Evolutionary conservation across 2,113 vertebrate genomes (phyloP).

Genomic region (Ifrita kowaldi): DNA sequence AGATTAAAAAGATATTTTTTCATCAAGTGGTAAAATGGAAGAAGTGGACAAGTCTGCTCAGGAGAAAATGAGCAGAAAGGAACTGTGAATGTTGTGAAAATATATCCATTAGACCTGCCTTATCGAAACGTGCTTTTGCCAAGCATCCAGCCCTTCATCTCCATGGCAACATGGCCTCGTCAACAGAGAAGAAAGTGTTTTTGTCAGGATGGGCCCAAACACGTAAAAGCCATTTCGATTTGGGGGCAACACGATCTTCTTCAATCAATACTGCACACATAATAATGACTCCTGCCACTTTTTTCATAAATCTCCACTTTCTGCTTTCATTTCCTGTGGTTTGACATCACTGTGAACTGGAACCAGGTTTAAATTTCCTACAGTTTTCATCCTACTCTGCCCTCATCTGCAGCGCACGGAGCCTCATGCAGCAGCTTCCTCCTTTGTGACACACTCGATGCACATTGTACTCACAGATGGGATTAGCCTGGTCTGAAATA

Average conservation of each 20-base stretch:
- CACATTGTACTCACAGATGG: background rate
- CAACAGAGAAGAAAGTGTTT: slow-evolving; percentile 67
- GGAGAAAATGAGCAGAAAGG: slow-evolving; percentile 68
- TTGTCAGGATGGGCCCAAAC: slow-evolving; percentile 71
- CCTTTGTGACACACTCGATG: background rate
- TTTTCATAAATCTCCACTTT: slow-evolving; percentile 65
- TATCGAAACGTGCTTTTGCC: slow-evolving; percentile 68
- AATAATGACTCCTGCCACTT: slow-evolving; percentile 64
- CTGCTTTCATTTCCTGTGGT: slow-evolving; percentile 60
- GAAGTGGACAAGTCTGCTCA: slow-evolving; percentile 52
- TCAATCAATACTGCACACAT: slow-evolving; percentile 68
- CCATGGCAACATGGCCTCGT: slow-evolving; percentile 70
- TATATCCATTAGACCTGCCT: slow-evolving; percentile 69
- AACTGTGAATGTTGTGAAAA: slow-evolving; percentile 69
- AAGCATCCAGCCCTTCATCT: slow-evolving; percentile 61
- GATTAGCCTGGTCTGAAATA: background rate
- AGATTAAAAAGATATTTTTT: slow-evolving; percentile 68
- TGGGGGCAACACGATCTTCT: slow-evolving; percentile 65
- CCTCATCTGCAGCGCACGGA: background rate
- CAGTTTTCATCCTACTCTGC: background rate
- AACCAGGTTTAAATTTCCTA: slow-evolving; percentile 31
- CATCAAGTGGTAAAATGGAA: slow-evolving; percentile 65
- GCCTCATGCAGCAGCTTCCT: background rate
- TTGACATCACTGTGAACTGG: slow-evolving; percentile 57
- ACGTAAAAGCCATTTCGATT: slow-evolving; percentile 70